These are phyloP conservation scores for Plebejus argus DNA, from an alignment of 2,888 invertebrate species.

Conservation along the genomic window DNA sequence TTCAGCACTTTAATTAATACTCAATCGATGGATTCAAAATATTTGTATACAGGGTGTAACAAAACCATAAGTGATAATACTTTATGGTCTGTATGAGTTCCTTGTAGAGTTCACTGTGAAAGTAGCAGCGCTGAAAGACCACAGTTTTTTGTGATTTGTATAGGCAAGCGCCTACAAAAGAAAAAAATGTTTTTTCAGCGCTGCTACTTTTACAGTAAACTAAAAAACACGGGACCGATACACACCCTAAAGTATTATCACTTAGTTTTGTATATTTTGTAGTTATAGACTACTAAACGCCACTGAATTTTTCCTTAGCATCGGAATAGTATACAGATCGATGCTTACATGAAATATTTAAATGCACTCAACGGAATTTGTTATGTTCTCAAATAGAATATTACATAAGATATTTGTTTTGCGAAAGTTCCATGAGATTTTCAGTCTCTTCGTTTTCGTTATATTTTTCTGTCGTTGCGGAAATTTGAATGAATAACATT, in stretches of 20 bases:
- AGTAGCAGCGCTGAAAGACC: too few relatives aligned
- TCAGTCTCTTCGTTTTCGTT: neutral
- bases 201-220: too few relatives aligned
- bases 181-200: too few relatives aligned
- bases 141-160: too few relatives aligned
- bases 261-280: neutral
- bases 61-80: too few relatives aligned
- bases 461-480: neutral
- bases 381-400: conserved; percentile 17
- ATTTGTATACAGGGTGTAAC: too few relatives aligned
- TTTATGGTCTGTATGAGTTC: too few relatives aligned
- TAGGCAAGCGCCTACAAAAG: too few relatives aligned
- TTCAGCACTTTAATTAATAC: neutral
- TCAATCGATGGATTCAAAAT: neutral
- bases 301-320: neutral
- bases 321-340: conserved; percentile 7
- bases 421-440: neutral
- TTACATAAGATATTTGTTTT: conserved; percentile 12
- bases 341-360: conserved; percentile 17
- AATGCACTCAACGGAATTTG: conserved; percentile 9
- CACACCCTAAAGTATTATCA: too few relatives aligned
- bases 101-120: too few relatives aligned
- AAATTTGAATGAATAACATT: conserved; percentile 19
- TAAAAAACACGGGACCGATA: too few relatives aligned
- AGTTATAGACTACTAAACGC: neutral